Base-by-base conservation (phyloP, 2,113 vertebrate species). In the Camelus dromedarius region DNA sequence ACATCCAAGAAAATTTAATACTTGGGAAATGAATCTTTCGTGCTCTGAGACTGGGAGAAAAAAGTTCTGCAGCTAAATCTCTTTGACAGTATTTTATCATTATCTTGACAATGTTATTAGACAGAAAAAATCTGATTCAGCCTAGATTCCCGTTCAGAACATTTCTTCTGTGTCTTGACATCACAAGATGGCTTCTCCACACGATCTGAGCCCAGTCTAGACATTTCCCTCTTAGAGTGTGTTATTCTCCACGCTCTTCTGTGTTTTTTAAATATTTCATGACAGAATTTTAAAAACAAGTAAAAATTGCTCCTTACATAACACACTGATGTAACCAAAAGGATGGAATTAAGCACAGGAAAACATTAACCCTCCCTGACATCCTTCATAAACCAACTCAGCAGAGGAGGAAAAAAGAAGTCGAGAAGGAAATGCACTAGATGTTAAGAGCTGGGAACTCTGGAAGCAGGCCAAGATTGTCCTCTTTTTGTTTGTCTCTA, bases 21-120 rank as follows among this genome's bases (percentile, higher is more conserved):
- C 67, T 60, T 83, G n/a, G 54, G 42, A 94, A 95, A 92, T 86
- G 82, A 69, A 80, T 87, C 70, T 83, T 22, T 56, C 3, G 12
- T 26, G 62, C 54, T 89, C 35, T 66, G 75, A 48, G 69, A 14
- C 46, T 88, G 18, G 42, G 11, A 90, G 91, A 72, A 77, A 86
- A 86, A 48, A 58, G 5, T 35, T 84, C 32, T 22, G 5, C 12
- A 64, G 12, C 84, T 56, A 69, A 75, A 79, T 93, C n/a, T 75
- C 13, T 42, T 82, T 20, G 20, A 64, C 62, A 58, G 80, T 62
- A 89, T 50, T 82, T 82, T 92, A 62, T 64, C 85, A 69, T 86
- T 60, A 77, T 64, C 64, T 90, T 38, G 5, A 80, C 32, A 94
- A 67, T 28, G 67, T 77, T 77, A 82, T 58, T n/a, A 64, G 38